These are phyloP conservation scores for Nasonia longicornis DNA, from an alignment of 1,140 invertebrate genomes.

Conservation along the genomic window DNA sequence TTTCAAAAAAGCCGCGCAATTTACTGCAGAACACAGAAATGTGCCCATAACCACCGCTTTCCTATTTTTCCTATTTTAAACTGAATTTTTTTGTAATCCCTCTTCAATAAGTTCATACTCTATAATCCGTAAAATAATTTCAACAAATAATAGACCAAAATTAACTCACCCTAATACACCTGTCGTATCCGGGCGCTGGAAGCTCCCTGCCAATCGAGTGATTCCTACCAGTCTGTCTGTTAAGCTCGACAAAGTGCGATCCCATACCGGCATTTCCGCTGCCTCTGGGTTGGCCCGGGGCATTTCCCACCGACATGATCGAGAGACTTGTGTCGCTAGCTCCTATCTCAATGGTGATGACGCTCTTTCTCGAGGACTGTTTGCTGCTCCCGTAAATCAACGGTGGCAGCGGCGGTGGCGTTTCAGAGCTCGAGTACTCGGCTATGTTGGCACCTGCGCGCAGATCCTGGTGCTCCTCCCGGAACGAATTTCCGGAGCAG, in stretches of 20 bases:
- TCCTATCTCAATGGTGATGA: neutral
- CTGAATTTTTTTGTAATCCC: too few relatives aligned
- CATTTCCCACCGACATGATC: neutral
- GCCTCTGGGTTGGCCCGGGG: neutral
- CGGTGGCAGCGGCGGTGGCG: neutral
- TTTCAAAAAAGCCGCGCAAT: too few relatives aligned
- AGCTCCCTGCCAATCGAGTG: conserved; percentile 16
- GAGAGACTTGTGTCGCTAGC: conserved; percentile 18
- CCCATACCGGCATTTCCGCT: neutral
- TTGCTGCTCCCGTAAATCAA: neutral
- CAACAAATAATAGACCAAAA: neutral
- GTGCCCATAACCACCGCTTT: too few relatives aligned
- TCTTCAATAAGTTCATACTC: too few relatives aligned
- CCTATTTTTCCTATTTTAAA: too few relatives aligned
- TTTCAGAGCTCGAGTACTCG: neutral
- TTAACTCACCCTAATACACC: conserved; percentile 1
- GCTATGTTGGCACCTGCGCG: neutral
- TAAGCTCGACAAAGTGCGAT: neutral
- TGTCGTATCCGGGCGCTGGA: neutral
- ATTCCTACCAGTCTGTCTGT: neutral
- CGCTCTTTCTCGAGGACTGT: conserved; percentile 12
- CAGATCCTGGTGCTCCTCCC: conserved; percentile 48
- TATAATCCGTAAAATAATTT: too few relatives aligned
- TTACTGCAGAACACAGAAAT: too few relatives aligned
- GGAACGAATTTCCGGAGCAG: conserved; percentile 58